Evolutionary conservation across 2,113 vertebrate genomes (phyloP), one percentile per base, ranked within the genome.

Genomic region (Aspidoscelis tigris): DNA sequence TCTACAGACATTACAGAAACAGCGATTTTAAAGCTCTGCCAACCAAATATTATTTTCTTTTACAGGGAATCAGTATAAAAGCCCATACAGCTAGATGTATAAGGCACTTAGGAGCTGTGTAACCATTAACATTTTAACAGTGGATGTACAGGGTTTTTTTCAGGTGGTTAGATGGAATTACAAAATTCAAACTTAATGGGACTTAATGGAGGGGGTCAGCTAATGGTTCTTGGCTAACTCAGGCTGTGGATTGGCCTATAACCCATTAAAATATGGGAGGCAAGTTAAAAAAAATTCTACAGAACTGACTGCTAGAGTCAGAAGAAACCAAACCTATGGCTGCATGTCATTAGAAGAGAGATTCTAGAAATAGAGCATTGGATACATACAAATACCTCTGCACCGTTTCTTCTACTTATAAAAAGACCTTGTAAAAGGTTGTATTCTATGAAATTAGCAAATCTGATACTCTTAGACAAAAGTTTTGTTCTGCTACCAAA

Each of bases 291-390:
- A 4, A 26, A 86, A 72, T 75, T 70, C 79, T 89, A 92, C 77
- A 86, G 83, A 93, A 81, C 77, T 92, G 90, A 86, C 70, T 89
- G 94, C 87, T 83, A 90, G 91, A 80, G 88, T 90, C 90, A 90
- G 39, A 82, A 18, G 71, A 33, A 82, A 44, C 3, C 22, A 74
- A 18, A 73, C 5, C n/a, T 61, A 61, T 3, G 21, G 10, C 14
- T 33, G 20, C 16, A 50, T 33, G 22, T 89, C 14, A 50, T 72
- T 89, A 93, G 55, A 90, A 87, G 73, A 78, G 76, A 90, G 72
- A 86, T 79, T 88, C 82, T 8, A 14, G 3, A 24, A 44, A 21
- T 61, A 20, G 21, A 10, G 33, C 18, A 61, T 20, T 77, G 55
- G 8, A 39, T 22, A 74, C 24, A 44, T 8, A 74, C 43, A 41